A percentile compares a stretch with the other conserved stretches of the same genome.
These are phyloP conservation scores for Apostichopus japonicus DNA, from an alignment of 35 echinoderm and acorn worm species.

Conservation along the genomic window DNA sequence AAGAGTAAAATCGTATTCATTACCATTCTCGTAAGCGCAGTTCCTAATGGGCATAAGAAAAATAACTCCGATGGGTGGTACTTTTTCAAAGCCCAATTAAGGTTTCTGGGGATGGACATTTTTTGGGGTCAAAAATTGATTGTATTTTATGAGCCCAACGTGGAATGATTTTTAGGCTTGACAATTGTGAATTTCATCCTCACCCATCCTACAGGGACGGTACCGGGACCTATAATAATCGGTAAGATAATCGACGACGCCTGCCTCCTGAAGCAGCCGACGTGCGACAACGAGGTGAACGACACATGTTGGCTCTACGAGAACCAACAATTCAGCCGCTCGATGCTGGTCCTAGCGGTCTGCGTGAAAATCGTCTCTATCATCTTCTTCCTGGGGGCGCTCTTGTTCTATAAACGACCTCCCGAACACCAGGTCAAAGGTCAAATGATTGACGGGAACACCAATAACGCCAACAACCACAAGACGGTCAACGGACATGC, in stretches of 20 bases:
- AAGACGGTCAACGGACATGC: conserved; percentile 2
- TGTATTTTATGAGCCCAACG: no score
- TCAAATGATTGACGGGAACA: neutral
- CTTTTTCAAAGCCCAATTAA: no score
- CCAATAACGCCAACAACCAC: neutral
- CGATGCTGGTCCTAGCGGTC: conserved; percentile 64
- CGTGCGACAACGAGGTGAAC: conserved; percentile 63
- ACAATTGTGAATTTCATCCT: no score
- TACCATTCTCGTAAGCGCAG: no score
- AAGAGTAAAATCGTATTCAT: no score
- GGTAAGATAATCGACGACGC: conserved; percentile 87
- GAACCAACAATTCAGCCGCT: conserved; percentile 63
- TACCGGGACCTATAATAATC: conserved; percentile 92
- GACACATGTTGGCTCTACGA: conserved; percentile 87
- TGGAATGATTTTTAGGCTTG: no score
- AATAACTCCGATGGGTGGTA: no score
- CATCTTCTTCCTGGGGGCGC: conserved; percentile 73
- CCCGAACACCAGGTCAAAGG: conserved; percentile 15
- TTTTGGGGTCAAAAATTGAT: no score
- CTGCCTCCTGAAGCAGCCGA: conserved; percentile 83
- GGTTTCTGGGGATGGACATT: no score
- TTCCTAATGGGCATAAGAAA: no score
- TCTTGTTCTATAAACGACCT: conserved; percentile 72
- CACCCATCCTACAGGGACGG: conserved; percentile 61
- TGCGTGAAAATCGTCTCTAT: conserved; percentile 80